Evolutionary conservation across 2,113 vertebrate genomes (phyloP), one percentile per base, ranked within the genome.

Genomic region (pig (Sus scrofa)): DNA sequence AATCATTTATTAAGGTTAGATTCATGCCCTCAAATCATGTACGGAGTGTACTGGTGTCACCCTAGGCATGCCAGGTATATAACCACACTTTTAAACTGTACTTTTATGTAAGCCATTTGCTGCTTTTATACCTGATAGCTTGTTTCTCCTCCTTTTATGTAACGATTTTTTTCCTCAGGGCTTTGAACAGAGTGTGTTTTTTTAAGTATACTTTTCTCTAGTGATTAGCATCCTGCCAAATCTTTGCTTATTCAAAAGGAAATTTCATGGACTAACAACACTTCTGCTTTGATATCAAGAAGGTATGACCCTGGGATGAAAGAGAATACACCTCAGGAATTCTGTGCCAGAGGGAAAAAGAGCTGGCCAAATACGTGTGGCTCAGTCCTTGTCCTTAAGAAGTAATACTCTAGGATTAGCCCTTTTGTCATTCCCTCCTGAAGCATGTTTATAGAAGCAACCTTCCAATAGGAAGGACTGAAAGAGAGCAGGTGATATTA

Each of bases 261-360:
- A 86, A 71, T 58, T 82, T 58, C 79, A 71, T 24, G 67, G 58
- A 13, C 52, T 82, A 77, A 44, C 34, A 79, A 82, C 60, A 54
- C 56, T 89, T 95, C 60, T 77, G 62, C 81, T 94, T 67, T 44
- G 83, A 13, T 75, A 34, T 56, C 39, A 81, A 75, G 39, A 75
- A 81, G 62, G 56, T 68, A 75, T 34, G n/a, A 63, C 44, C 50
- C 30, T 75, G 89, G 60, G 44, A 32, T 19, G 30, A 52, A 74
- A 77, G 39, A 86, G 70, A 90, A 26, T 20, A 24, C 5, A 44
- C 2, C 52, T 75, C 22, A 12, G 65, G 73, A 85, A 56, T n/a
- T 20, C 27, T 50, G 71, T 74, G 32, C n/a, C 37, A 18, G 63
- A 89, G 15, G 58, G 68, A 94, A 88, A 44, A 44, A 7, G 52